These are phyloP conservation scores for Megathymus violae DNA, from an alignment of 1,140 invertebrate species.

Conservation along the genomic window DNA sequence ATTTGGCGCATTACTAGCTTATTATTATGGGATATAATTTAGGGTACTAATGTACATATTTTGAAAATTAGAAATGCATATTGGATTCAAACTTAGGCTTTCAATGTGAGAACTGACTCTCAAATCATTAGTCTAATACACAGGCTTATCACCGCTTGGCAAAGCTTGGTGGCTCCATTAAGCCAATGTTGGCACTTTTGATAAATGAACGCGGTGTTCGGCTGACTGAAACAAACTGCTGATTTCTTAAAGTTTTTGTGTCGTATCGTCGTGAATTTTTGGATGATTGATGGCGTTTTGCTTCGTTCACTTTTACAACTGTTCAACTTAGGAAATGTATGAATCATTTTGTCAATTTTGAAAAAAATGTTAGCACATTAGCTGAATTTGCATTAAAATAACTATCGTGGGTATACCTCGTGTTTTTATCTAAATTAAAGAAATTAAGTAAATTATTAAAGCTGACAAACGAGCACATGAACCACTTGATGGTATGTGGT, in stretches of 20 bases:
- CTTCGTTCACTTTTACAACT: conserved; percentile 12
- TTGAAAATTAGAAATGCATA: no score
- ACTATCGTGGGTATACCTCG: no score
- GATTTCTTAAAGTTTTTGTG: conserved; percentile 40
- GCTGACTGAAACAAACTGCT: conserved; percentile 42
- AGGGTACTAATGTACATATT: no score
- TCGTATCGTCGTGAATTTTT: conserved; percentile 20
- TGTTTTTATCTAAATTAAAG: no score
- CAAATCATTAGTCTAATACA: background rate
- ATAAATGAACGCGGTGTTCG: conserved; percentile 41
- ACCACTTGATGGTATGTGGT: no score
- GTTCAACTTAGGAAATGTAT: conserved; percentile 10
- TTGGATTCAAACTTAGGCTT: no score
- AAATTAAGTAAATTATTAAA: no score
- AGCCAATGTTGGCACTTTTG: conserved; percentile 32
- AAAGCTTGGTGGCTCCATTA: background rate
- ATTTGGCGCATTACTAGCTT: no score
- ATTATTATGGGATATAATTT: no score
- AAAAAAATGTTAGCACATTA: background rate
- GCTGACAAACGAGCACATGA: no score
- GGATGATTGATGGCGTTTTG: conserved; percentile 18
- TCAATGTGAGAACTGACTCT: no score
- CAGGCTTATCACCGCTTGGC: background rate
- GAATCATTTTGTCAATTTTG: conserved; percentile 3
- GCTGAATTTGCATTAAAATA: background rate